Base-by-base conservation (phyloP, 1,140 invertebrate genomes). In the Hetaerina americana region DNA sequence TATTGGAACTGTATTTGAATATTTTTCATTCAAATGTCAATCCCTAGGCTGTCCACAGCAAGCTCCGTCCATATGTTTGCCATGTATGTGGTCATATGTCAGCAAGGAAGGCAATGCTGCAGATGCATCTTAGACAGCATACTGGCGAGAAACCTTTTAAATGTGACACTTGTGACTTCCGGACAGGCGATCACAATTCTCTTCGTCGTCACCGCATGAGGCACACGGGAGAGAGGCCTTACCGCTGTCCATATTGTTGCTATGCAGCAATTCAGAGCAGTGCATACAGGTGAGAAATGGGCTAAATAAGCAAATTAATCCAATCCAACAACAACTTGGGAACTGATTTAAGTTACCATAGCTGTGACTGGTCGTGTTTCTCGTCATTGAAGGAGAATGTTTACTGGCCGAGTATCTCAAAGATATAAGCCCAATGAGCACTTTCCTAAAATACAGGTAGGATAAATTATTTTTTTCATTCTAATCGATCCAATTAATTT, bases 81-180 rank as follows among this genome's bases (percentile, higher is more conserved):
- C 86, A 86, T 72, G 68, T 90, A 70, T 93, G 92, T 78, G 89
- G 88, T 8, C 88, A 92, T 76, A 87, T 88, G 69, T 87, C 87
- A 66, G 85, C 88, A 0, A 81, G 87, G 27, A 89, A 90, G 77
- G 87, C 87, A 1, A 88, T 87, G 82, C 76, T 92, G 15, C 84
- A 89, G 75, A 79, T 89, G 77, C 88, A 89, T 77, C 79, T 87
- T 49, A 79, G 89, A 69, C 89, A 88, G 71, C 90, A 91, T 74
- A 90, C 89, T 0, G 88, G 89, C 73, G 89, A 91, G 72, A 91
- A 91, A 76, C 91, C 91, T 1, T 91, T 90, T 77, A 82, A 84
- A 31, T 93, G 92, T 77, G 82, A 85, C 24, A 80, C 83, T 72
- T 93, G 92, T 77, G 80, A 85, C 2, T 93, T 90, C 77, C 83